These are phyloP conservation scores for Ctenochaetus hawaiiensis DNA, from an alignment of 2,797 vertebrate genomes.

Conservation along the genomic window DNA sequence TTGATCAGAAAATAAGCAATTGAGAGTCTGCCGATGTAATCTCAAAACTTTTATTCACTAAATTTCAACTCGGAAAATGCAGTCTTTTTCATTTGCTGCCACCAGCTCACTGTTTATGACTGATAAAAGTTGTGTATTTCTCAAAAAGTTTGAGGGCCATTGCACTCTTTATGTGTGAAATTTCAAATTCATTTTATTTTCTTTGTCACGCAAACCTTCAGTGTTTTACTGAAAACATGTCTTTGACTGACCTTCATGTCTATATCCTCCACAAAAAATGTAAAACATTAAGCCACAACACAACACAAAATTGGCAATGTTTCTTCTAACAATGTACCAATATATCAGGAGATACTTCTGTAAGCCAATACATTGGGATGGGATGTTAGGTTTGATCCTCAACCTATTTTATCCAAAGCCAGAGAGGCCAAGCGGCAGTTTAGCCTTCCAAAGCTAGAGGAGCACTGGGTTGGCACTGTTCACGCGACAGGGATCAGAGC, in stretches of 20 bases:
- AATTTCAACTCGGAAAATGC: too few species aligned
- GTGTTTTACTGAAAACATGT: neutral
- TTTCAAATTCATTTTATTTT: neutral
- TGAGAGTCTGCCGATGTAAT: too few species aligned
- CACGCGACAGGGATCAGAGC: constrained; percentile 74
- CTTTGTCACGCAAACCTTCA: constrained; percentile 2
- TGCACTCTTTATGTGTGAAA: constrained; percentile 8
- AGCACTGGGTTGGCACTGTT: constrained; percentile 74
- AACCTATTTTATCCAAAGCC: constrained; percentile 71
- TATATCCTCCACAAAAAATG: neutral
- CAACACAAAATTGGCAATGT: neutral
- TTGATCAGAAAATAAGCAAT: too few species aligned
- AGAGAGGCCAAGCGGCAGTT: constrained; percentile 66
- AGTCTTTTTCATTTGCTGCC: too few species aligned
- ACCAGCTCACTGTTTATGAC: too few species aligned
- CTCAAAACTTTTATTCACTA: too few species aligned
- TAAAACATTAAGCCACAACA: constrained; percentile 4
- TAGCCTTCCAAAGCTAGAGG: constrained; percentile 65
- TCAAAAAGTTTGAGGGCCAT: too few species aligned
- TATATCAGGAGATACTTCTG: constrained; percentile 22
- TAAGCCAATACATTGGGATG: constrained; percentile 41
- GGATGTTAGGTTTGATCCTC: constrained; percentile 65
- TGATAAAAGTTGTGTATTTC: too few species aligned
- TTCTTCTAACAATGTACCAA: constrained; percentile 9
- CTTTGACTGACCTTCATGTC: neutral